These are phyloP conservation scores for Incurvaria masculella DNA, from an alignment of 2,888 invertebrate genomes.

Conservation along the genomic window DNA sequence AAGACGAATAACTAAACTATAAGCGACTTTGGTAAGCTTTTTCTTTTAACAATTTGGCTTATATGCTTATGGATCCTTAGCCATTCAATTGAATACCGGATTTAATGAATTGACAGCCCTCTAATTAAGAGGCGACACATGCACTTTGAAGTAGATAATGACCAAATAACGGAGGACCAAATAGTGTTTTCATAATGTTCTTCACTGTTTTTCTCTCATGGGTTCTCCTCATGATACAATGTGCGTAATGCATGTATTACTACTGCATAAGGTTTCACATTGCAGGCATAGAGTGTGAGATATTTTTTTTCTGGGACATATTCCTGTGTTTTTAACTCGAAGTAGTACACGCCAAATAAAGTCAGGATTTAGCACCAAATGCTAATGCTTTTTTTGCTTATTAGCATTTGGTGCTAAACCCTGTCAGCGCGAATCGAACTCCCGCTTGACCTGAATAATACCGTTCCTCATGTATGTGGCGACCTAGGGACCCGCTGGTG, in stretches of 20 bases:
- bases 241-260: background rate
- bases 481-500: constrained; percentile 76
- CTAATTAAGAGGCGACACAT: no score
- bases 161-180: constrained; percentile 6
- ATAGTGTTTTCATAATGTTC: constrained; percentile 10
- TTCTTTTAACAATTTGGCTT: no score
- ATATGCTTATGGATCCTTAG: no score
- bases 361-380: background rate
- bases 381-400: background rate
- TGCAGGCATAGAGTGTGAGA: constrained; percentile 13
- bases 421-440: background rate
- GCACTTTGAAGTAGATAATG: constrained; percentile 10
- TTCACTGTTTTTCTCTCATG: constrained; percentile 1
- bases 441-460: background rate
- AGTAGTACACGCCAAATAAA: background rate
- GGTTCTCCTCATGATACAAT: background rate
- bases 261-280: constrained; percentile 8
- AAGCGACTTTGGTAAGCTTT: no score
- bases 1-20: no score
- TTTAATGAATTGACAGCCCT: no score
- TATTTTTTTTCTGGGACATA: constrained; percentile 9
- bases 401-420: background rate
- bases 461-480: background rate
- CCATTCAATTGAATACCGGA: no score
- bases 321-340: background rate